Percentiles rank a stretch among this genome's conserved stretches.
phyloP scores from a whole-genome alignment of 1,140 invertebrate genomes.

The Dryas iulia region DNA sequence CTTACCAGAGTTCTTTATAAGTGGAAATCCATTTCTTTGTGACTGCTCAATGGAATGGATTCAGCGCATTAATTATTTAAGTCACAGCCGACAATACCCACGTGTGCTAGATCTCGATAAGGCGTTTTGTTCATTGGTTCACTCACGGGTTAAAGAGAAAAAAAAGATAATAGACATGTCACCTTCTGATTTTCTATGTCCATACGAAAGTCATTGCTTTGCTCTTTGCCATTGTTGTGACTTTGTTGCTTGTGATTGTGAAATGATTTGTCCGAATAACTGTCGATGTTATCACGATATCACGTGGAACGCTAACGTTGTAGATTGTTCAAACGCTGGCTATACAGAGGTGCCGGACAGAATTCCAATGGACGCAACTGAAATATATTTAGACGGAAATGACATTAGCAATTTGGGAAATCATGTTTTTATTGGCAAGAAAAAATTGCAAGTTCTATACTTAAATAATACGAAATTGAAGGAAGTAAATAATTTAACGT shows the following conservation, averaged over 20 bases:
- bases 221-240: slow-evolving; percentile 94
- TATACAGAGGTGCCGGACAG: slow-evolving; percentile 87
- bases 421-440: slow-evolving; percentile 93
- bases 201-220: slow-evolving; percentile 94
- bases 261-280: slow-evolving; percentile 93
- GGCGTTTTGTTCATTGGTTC: slow-evolving; percentile 89
- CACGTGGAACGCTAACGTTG: slow-evolving; percentile 94
- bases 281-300: slow-evolving; percentile 95
- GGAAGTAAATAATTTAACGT: slow-evolving; percentile 91
- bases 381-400: slow-evolving; percentile 94
- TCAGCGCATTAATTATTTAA: slow-evolving; percentile 87
- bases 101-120: slow-evolving; percentile 91
- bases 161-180: slow-evolving; percentile 89
- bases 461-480: slow-evolving; percentile 91
- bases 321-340: slow-evolving; percentile 90
- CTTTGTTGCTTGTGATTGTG: slow-evolving; percentile 94
- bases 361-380: slow-evolving; percentile 94
- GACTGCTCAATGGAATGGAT: slow-evolving; percentile 94
- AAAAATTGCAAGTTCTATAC: slow-evolving; percentile 90
- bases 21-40: slow-evolving; percentile 90
- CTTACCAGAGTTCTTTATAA: slow-evolving; percentile 89
- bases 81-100: slow-evolving; percentile 87
- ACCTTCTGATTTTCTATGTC: slow-evolving; percentile 91
- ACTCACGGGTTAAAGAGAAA: slow-evolving; percentile 85
- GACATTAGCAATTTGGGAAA: slow-evolving; percentile 88